Evolutionary conservation across 1,140 invertebrate genomes (phyloP), one percentile per base, ranked within the genome.

Genomic region (Phthorimaea operculella): DNA sequence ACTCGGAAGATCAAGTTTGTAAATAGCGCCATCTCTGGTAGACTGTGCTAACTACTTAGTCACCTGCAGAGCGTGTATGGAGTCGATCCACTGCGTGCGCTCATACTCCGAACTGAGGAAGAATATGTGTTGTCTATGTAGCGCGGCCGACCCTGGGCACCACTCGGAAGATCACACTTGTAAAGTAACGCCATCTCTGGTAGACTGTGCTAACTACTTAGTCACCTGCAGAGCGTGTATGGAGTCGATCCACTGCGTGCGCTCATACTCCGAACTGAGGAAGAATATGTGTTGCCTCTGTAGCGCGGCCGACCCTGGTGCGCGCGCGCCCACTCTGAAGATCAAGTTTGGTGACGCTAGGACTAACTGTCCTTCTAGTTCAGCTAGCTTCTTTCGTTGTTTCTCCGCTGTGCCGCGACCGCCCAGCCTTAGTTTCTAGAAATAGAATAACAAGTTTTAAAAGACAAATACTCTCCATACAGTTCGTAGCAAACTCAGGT

Each of bases 71-170:
- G 92, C 92, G 59, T 92, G 89, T 57, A 98, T 94, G 4, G 95
- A 93, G 79, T 97, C 96, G 60, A 94, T 92, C 96, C 96, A 98
- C 74, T 97, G 95, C 47, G 93, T 93, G 55, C 95, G 87, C 83
- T 98, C 96, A 78, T 95, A 98, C 84, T 98, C 95, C 0, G 95
- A 97, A 55, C 94, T 96, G 59, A 98, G 87, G 79, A 97, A 96
- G 79, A 98, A 96, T 33, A 92, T 93, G 72, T 94, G 93, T 15
- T 90, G 79, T 0, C 93, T 90, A 54, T 89, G 88, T 57, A 87
- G 85, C 66, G 90, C 92, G 54, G 92, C 88, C 36, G 88, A 88
- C 45, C 66, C 92, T 51, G 79, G 68, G 5, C 72, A 64, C 79
- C 21, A 84, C 67, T 0, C 78, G 88, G 74, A 97, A 92, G 44